Base-by-base conservation (phyloP, 2,113 vertebrate genomes). In the Podarcis raffonei region DNA sequence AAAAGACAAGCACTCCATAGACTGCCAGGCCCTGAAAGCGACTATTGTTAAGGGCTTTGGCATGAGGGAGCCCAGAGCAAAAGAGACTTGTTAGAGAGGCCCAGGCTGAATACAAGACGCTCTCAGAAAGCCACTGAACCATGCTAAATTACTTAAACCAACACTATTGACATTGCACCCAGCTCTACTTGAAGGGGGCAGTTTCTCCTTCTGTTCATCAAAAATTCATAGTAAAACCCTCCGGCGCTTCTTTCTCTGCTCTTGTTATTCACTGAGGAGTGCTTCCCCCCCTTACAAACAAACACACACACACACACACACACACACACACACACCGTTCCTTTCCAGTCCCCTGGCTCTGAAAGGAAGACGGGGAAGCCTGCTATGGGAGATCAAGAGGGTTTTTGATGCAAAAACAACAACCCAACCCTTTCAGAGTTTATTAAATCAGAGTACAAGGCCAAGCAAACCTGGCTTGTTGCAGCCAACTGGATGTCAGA, bases 121-220 rank as follows among this genome's bases (percentile, higher is more conserved):
- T 94, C 95, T 96, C 96, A 96, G 95, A 96, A 92, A 94, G 62
- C 89, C 92, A 94, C 93, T 96, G 96, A 96, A 96, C 95, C 96
- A 48, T 96, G 94, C 76, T 83, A 96, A 96, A 96, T 97, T 94
- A 94, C 95, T 97, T 96, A 96, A 96, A 96, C 96, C 92, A 96
- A 96, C 96, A 96, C 93, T 94, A 92, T 94, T 92, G 95, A 94
- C 95, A 92, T 91, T 92, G 95, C 95, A 92, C 95, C 89, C 92
- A 95, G 95, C 93, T 80, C 77, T 92, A 91, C 91, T 94, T 91
- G 83, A 93, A 93, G 95, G 95, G 94, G 93, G 94, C 95, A 95
- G 95, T 91, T 88, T 90, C 87, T 87, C 92, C 88, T 25, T 87
- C 95, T 87, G 94, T 95, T 96, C 95, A 95, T 96, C 95, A 95